Evolutionary conservation across 2,888 invertebrate species (phyloP).

Genomic region (Thymelicus acteon): DNA sequence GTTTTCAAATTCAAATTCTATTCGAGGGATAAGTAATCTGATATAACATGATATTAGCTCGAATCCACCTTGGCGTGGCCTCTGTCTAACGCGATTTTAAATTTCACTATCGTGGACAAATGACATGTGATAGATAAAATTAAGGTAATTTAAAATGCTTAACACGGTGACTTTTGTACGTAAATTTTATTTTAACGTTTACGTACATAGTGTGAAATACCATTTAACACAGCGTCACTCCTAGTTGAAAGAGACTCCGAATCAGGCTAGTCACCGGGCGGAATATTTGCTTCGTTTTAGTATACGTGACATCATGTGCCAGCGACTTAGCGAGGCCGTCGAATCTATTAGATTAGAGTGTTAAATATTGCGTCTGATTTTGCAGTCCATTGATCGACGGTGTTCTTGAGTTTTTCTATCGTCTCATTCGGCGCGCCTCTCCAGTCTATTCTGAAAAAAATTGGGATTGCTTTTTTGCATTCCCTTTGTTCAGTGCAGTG

Average conservation of each 20-base stretch:
- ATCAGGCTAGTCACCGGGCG: constrained; percentile 45
- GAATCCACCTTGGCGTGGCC: no score
- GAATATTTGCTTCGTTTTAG: constrained; percentile 62
- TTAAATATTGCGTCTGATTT: constrained; percentile 58
- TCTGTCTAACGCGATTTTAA: no score
- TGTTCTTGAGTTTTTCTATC: constrained; percentile 39
- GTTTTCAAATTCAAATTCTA: no score
- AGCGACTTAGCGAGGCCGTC: constrained; percentile 79
- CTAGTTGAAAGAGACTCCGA: constrained; percentile 23
- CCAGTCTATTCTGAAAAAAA: constrained; percentile 7
- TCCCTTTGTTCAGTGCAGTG: no score
- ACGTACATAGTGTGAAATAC: constrained; percentile 29
- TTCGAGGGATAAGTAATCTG: no score
- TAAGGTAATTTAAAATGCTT: background rate
- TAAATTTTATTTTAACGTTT: constrained; percentile 4
- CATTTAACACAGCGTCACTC: constrained; percentile 36
- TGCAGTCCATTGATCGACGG: constrained; percentile 50
- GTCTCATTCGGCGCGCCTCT: background rate
- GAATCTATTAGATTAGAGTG: constrained; percentile 48
- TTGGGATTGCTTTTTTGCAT: constrained; percentile 17
- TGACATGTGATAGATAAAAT: background rate
- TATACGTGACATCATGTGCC: constrained; percentile 76
- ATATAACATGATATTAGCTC: no score
- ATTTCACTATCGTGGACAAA: background rate
- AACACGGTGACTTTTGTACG: constrained; percentile 1